These are phyloP conservation scores for Mythimna loreyi DNA, from an alignment of 2,888 invertebrate genomes.

Conservation along the genomic window DNA sequence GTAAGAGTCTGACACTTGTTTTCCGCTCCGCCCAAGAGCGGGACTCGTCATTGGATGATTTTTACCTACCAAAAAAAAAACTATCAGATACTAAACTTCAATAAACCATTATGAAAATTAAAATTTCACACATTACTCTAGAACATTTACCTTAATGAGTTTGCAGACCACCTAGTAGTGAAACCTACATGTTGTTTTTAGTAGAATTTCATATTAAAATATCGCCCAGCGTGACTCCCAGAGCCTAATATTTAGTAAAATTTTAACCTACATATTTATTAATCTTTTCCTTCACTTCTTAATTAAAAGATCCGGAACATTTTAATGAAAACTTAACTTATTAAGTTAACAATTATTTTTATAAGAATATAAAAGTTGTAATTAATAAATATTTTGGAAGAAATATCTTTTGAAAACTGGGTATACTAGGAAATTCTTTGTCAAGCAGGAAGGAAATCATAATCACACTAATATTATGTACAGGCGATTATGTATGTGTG, in stretches of 20 bases:
- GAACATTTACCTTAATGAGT: not conserved
- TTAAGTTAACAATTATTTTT: conserved; percentile 26
- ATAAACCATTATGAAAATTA: too few species aligned
- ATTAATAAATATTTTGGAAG: conserved; percentile 19
- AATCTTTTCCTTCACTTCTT: conserved; percentile 21
- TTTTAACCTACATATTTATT: conserved; percentile 24
- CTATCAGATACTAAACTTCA: too few species aligned
- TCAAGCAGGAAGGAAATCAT: too few species aligned
- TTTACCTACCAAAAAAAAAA: too few species aligned
- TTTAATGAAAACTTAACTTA: conserved; percentile 48
- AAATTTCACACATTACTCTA: too few species aligned
- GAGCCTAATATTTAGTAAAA: conserved; percentile 24
- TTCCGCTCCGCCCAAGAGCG: too few species aligned
- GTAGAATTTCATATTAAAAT: conserved; percentile 9
- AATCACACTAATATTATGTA: not conserved
- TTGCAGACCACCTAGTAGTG: not conserved
- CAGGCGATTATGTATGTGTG: not conserved
- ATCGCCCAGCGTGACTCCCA: conserved; percentile 28
- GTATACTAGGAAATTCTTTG: not conserved
- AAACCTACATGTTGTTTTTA: too few species aligned
- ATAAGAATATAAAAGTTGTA: conserved; percentile 30
- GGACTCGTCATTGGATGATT: too few species aligned
- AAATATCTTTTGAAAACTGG: not conserved
- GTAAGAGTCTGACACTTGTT: too few species aligned
- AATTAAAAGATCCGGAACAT: conserved; percentile 45